A percentile compares a stretch with the other conserved stretches of the same genome.
These are phyloP conservation scores for Neolamprologus kungweensis DNA, from an alignment of 2,113 vertebrate genomes.

Conservation along the genomic window DNA sequence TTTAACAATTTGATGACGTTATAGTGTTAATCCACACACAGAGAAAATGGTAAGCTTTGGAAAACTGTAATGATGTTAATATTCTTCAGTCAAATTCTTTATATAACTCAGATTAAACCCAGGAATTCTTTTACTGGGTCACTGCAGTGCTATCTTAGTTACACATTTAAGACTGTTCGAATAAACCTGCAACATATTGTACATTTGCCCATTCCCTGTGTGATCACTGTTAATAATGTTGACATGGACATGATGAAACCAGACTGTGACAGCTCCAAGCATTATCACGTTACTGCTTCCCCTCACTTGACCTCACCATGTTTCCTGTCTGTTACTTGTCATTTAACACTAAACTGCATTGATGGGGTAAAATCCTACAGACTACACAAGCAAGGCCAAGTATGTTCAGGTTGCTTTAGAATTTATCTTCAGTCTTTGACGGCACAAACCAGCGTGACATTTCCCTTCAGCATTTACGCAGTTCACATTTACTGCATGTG, in stretches of 20 bases:
- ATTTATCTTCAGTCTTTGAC: neutral
- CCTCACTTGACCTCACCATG: neutral
- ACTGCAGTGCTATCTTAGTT: neutral
- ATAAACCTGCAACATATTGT: neutral
- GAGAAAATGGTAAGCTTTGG: neutral
- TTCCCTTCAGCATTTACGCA: neutral
- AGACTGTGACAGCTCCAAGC: neutral
- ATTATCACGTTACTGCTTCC: neutral
- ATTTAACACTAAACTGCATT: neutral
- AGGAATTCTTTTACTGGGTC: neutral
- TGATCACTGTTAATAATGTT: neutral
- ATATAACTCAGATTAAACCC: neutral
- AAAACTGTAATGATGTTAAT: neutral
- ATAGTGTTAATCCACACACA: fast-evolving
- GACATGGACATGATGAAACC: neutral
- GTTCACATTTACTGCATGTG: neutral
- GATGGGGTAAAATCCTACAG: neutral
- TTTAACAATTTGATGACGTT: neutral
- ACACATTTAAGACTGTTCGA: neutral
- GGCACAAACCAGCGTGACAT: neutral
- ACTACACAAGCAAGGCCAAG: neutral
- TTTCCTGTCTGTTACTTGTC: neutral
- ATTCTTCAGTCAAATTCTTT: neutral
- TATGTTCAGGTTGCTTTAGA: neutral
- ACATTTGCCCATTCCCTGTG: neutral